These are phyloP conservation scores for Drosophila quadrilineata DNA, from an alignment of 1,140 invertebrate genomes.

Conservation along the genomic window DNA sequence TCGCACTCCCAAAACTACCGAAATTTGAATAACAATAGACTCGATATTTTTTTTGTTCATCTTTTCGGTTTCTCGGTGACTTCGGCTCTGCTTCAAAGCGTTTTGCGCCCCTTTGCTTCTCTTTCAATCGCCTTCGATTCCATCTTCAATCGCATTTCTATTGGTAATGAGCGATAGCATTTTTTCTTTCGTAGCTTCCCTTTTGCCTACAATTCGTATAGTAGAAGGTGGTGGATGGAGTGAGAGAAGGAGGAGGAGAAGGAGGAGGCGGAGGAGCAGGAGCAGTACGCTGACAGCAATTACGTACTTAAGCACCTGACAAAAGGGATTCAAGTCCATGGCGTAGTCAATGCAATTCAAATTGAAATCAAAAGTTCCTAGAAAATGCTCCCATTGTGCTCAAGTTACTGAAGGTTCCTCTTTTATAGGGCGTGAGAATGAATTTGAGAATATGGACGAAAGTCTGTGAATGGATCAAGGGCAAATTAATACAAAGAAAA, in stretches of 20 bases:
- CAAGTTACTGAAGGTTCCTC: not conserved
- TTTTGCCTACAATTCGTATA: conserved; percentile 26
- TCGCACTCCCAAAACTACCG: too few relatives aligned
- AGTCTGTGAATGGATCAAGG: too few relatives aligned
- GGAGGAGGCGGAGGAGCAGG: conserved; percentile 24
- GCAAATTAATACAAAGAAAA: too few relatives aligned
- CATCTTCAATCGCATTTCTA: conserved; percentile 30
- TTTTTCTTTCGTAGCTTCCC: not conserved
- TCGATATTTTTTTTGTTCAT: too few relatives aligned
- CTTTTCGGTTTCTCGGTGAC: too few relatives aligned
- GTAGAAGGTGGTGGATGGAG: too few relatives aligned
- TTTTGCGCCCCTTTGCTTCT: conserved; percentile 37
- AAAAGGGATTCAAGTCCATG: conserved; percentile 28
- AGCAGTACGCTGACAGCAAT: conserved; percentile 67
- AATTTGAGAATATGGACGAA: too few relatives aligned
- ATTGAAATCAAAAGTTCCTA: conserved; percentile 64
- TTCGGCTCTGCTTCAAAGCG: conserved; percentile 67
- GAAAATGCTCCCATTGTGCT: conserved; percentile 32
- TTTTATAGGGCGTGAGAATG: conserved; percentile 32
- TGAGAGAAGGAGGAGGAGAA: conserved; percentile 5
- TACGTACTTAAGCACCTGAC: conserved; percentile 60
- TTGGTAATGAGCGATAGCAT: conserved; percentile 61
- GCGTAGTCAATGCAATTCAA: conserved; percentile 54
- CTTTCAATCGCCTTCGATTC: conserved; percentile 15
- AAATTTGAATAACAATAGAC: conserved; percentile 74